Evolutionary conservation across 2,797 vertebrate species (phyloP).

Genomic region (Nyctalus aviator): DNA sequence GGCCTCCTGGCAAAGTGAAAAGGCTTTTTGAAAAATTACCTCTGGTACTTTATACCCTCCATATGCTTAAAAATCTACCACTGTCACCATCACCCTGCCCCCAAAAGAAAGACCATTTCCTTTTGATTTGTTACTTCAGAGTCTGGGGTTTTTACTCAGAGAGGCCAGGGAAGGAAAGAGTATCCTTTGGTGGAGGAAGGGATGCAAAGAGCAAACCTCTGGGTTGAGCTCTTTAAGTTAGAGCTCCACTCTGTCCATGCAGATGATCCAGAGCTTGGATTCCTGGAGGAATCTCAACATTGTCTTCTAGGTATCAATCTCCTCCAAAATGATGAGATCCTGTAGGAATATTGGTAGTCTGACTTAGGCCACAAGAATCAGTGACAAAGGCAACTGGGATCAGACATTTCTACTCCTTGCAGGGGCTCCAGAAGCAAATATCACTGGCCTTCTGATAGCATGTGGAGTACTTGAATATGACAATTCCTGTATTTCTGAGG

Average conservation of each 20-base stretch:
- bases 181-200: not conserved
- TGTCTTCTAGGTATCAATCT: not conserved
- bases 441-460: not conserved
- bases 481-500: not conserved
- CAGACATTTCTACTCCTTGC: not conserved
- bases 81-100: not conserved
- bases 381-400: not conserved
- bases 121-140: conserved; percentile 56
- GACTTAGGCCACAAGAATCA: not conserved
- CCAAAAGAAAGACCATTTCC: conserved; percentile 59
- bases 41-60: conserved; percentile 65
- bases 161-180: not conserved
- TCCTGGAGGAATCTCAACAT: conserved; percentile 43
- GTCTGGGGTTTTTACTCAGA: not conserved
- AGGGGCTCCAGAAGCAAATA: not conserved
- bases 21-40: conserved; percentile 84
- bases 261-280: conserved; percentile 60
- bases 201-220: not conserved
- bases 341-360: not conserved
- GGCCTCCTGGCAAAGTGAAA: conserved; percentile 75
- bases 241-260: not conserved
- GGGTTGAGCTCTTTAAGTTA: not conserved
- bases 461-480: not conserved
- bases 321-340: not conserved
- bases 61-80: conserved; percentile 12